Conservation (phyloP, 2,888 invertebrate species). For the Drosophila crucigera region DNA sequence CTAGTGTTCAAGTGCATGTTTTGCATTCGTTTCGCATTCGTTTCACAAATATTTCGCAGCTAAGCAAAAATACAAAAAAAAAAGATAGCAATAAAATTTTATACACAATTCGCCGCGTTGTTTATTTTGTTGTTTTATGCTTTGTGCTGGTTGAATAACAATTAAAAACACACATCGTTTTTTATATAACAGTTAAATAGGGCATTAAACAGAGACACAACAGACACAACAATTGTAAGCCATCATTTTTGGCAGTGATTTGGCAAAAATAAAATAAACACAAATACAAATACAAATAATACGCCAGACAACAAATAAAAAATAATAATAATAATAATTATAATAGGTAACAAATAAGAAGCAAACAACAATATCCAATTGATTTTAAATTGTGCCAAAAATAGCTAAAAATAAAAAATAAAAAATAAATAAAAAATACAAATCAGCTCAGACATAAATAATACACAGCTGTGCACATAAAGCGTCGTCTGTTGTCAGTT, state of each 20-base stretch:
- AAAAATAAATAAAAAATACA: background rate
- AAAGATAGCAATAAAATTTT: background rate
- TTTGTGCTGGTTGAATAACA: conserved; percentile 70
- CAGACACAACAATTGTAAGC: conserved; percentile 6
- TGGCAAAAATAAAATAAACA: conserved; percentile 26
- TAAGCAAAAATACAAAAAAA: conserved; percentile 23
- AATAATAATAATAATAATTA: background rate
- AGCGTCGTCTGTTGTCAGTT: background rate
- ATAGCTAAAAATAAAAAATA: conserved; percentile 19
- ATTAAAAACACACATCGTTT: conserved; percentile 43
- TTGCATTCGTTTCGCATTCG: conserved; percentile 24
- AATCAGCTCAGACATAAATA: conserved; percentile 17
- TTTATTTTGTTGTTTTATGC: conserved; percentile 29
- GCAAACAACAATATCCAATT: conserved; percentile 20
- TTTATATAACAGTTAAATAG: conserved; percentile 57
- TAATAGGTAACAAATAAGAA: background rate
- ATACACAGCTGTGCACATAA: background rate
- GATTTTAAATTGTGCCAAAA: conserved; percentile 51
- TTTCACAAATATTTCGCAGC: conserved; percentile 35
- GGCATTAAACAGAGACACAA: conserved; percentile 34
- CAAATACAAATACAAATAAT: conserved; percentile 1
- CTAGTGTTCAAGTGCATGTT: conserved; percentile 58
- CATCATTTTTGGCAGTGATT: conserved; percentile 49
- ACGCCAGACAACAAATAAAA: conserved; percentile 9
- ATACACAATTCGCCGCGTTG: conserved; percentile 25